A percentile compares a stretch with the other conserved stretches of the same genome.
These are phyloP conservation scores for Lophochroa leadbeateri DNA, from an alignment of 2,113 vertebrate species.

Conservation along the genomic window DNA sequence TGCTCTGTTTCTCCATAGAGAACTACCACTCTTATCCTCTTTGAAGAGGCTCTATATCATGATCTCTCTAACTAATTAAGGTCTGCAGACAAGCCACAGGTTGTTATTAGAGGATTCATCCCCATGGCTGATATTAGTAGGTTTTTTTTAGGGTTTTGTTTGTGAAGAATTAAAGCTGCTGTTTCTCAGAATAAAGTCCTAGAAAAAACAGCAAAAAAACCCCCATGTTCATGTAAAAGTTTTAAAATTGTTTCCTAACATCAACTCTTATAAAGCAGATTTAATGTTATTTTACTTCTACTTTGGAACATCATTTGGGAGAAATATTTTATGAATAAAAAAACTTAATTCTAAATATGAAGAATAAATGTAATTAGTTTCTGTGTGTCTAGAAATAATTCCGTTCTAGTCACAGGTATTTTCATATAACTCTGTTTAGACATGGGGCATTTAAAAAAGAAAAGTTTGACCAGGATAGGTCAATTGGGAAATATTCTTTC, in stretches of 20 bases:
- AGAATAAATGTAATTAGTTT: not conserved
- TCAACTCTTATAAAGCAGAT: not conserved
- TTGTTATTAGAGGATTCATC: conserved; percentile 67
- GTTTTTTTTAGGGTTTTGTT: not conserved
- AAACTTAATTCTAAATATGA: not conserved
- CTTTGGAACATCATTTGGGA: not conserved
- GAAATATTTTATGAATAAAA: not conserved
- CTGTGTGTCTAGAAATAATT: not conserved
- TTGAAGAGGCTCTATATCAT: conserved; percentile 82
- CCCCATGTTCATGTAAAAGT: not conserved
- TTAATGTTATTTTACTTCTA: not conserved
- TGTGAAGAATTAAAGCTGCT: conserved; percentile 41
- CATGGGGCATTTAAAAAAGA: not conserved
- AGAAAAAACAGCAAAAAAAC: not conserved
- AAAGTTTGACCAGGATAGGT: not conserved
- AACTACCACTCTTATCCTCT: conserved; percentile 73
- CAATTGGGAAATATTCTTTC: not conserved
- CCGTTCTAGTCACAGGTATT: not conserved
- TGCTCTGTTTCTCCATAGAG: conserved; percentile 75
- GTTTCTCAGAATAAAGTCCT: conserved; percentile 22
- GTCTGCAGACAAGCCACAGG: conserved; percentile 78
- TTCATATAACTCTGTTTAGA: not conserved
- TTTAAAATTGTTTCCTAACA: not conserved
- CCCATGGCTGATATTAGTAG: conserved; percentile 49
- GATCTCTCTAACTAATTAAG: conserved; percentile 85